Evolutionary conservation across 2,797 vertebrate genomes (phyloP), one percentile per base, ranked within the genome.

Genomic region (Pangasius larnaudii): DNA sequence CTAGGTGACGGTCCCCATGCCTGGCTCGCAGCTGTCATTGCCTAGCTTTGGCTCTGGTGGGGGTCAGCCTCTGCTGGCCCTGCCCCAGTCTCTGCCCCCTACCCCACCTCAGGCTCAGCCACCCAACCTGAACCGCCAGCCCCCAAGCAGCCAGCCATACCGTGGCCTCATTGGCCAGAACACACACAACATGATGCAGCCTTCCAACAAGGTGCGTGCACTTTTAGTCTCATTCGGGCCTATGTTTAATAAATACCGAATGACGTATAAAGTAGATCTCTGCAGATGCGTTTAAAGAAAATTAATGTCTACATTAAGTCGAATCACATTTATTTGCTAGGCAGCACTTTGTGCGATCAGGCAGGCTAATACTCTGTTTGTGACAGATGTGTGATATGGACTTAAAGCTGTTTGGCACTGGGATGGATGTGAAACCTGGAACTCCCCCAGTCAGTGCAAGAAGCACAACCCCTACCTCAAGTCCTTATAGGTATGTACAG

Each of bases 371-470:
- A 19, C 33, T 6, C 36, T 77, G 42, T 93, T 33, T 89, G 10
- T 75, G 56, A 36, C 95, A 99, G 99, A 97, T 99, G 95, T 95
- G 97, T 7, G 99, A 99, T 94, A 98, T 99, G 96, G 99, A 99
- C 90, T 93, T 99, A 86, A 99, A 99, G 92, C 97, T 98, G 67
- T 99, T 98, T 90, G 97, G 97, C 90, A 96, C 97, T 89, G 97
- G 97, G 86, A 98, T 99, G 95, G 99, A 99, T 91, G 95, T 99
- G 87, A 99, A 99, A 93, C 98, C 99, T 89, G 98, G 97, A 90
- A 99, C 99, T 5, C 98, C 98, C 53, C 98, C 98, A 30, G 93
- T 99, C 85, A 91, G 96, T 24, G 97, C 95, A 85, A 96, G 98
- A 94, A 99, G 98, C 94, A 98, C 97, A 18, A 98, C 98, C 27